Evolutionary conservation across 2,888 invertebrate genomes (phyloP), one percentile per base, ranked within the genome.

Genomic region (Rhodophaea formosa): DNA sequence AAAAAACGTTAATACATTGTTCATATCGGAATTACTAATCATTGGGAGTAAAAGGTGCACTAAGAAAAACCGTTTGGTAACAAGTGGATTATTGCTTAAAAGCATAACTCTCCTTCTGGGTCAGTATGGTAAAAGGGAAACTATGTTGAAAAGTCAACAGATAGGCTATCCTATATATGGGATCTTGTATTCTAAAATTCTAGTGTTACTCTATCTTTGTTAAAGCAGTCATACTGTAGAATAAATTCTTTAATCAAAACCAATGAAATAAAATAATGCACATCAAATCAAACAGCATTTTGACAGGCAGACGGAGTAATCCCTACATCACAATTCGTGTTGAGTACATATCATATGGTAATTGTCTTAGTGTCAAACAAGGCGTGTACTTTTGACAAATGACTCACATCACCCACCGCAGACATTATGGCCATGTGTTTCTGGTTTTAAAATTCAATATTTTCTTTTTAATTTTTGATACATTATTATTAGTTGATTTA

Each of bases 371-470:
- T 51, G 51, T 51, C 51, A 35, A 35, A 16, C 8, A 51, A 35
- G 51, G 51, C 35, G 51, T 35, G 49, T 49, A 32, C 49, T 14
- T 51, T 51, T 51, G 51, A 51, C 51, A 51, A 51, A 51, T 51
- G 51, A 51, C 35, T 51, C 15, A 51, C 14, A 5, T 51, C 35
- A 35, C 51, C 17, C 14, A 7, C 30, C 30, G 35, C 35, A 16
- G 8, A 35, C 35, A 49, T 16, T 30, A 30, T 51, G 51, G 10
- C 51, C 51, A 51, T n/a, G n/a, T 8, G 49, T 14, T n/a, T 46
- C 23, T 46, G 23, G 7, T 45, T 8, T 17, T n/a, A 10, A 1
- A 5, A 8, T 8, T 12, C 1, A 12, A 39, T 2, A 8, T 39
- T 8, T n/a, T n/a, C n/a, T n/a, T n/a, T 8, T 8, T 8, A 3